These are phyloP conservation scores for Allobates femoralis DNA, from an alignment of 2,797 vertebrate species.

Conservation along the genomic window DNA sequence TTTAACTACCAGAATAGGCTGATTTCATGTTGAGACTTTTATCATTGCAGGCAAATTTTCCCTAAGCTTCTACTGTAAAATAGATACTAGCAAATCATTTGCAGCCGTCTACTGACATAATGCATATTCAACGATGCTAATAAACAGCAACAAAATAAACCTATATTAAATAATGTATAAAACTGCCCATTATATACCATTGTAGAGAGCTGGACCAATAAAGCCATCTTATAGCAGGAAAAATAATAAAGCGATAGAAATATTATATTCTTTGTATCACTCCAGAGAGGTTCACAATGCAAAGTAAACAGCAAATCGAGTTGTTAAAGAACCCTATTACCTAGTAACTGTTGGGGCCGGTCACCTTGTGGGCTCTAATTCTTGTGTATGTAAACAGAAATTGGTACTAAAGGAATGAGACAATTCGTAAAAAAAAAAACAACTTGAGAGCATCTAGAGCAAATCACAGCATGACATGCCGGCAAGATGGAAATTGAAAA, in stretches of 20 bases:
- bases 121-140: background rate
- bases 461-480: constrained; percentile 39
- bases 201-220: constrained; percentile 11
- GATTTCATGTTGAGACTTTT: constrained; percentile 16
- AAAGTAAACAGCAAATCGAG: constrained; percentile 35
- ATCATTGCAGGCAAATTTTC: constrained; percentile 33
- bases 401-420: constrained; percentile 14
- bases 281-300: background rate
- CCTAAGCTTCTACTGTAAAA: constrained; percentile 9
- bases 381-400: constrained; percentile 26
- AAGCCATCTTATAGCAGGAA: constrained; percentile 9
- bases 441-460: constrained; percentile 41
- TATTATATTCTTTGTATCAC: constrained; percentile 18
- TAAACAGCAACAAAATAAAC: constrained; percentile 15
- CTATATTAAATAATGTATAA: constrained; percentile 2
- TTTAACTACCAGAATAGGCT: constrained; percentile 19
- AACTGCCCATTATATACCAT: constrained; percentile 16
- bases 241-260: constrained; percentile 3
- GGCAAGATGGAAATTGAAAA: constrained; percentile 36
- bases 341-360: constrained; percentile 1
- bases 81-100: constrained; percentile 21
- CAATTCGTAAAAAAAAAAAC: background rate
- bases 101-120: constrained; percentile 27
- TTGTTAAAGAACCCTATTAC: constrained; percentile 25
- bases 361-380: constrained; percentile 20